phyloP scores from a whole-genome alignment of 2,888 invertebrate genomes.

The Brachyptera risi region DNA sequence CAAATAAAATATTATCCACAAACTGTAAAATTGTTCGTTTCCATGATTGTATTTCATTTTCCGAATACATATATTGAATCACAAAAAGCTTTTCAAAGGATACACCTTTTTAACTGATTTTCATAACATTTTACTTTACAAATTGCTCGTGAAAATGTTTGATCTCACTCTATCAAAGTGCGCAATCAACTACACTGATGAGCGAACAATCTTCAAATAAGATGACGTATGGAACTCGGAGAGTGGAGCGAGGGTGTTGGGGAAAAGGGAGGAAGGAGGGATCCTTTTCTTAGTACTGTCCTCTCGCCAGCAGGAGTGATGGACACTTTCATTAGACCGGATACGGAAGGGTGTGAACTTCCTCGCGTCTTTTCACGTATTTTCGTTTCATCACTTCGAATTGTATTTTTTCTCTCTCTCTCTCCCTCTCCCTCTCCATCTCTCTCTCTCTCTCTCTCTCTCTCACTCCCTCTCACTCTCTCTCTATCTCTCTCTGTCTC shows the following conservation, averaged over 20 bases:
- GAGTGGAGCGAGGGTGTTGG: background rate
- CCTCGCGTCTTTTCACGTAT: slow-evolving; percentile 6
- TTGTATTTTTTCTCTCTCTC: background rate
- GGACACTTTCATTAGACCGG: slow-evolving; percentile 21
- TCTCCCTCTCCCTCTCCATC: background rate
- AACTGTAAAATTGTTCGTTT: too few species aligned
- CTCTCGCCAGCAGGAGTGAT: slow-evolving; percentile 10
- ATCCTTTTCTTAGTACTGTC: background rate
- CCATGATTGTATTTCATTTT: too few species aligned
- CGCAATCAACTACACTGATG: background rate
- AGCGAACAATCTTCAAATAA: background rate
- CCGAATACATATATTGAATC: too few species aligned
- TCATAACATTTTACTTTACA: background rate
- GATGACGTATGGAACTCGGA: background rate
- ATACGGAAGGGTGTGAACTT: slow-evolving; percentile 22
- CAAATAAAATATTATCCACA: too few species aligned
- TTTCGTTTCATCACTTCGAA: slow-evolving; percentile 3
- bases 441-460: background rate
- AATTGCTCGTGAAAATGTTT: background rate
- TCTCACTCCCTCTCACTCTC: background rate
- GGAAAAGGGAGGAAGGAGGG: background rate
- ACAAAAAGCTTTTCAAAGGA: too few species aligned
- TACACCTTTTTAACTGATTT: background rate
- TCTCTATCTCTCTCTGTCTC: background rate
- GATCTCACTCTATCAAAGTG: background rate